Conservation (phyloP, 1,140 invertebrate species). For the Galleria mellonella region DNA sequence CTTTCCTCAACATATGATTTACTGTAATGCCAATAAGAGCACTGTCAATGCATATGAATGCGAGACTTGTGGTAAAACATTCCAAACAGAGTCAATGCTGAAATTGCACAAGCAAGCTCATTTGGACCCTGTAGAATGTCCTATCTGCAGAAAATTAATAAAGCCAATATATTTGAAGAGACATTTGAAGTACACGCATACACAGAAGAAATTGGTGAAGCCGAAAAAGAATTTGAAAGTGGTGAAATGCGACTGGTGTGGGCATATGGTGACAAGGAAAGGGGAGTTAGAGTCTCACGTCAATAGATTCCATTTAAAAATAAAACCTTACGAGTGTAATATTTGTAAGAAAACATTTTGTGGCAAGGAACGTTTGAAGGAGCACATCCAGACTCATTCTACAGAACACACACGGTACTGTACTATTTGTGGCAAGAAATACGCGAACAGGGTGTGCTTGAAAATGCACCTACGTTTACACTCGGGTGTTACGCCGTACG, state of each 20-base stretch:
- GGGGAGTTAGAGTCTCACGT: conserved; percentile 25
- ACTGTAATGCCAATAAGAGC: conserved; percentile 9
- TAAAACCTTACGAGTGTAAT: conserved; percentile 26
- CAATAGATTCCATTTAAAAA: conserved; percentile 28
- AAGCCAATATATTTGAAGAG: conserved; percentile 17
- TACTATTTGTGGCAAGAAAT: conserved; percentile 23
- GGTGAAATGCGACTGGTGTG: conserved; percentile 16
- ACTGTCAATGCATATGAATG: conserved; percentile 6
- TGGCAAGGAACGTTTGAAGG: conserved; percentile 16
- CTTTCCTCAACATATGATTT: conserved; percentile 16
- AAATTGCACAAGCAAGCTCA: conserved; percentile 17
- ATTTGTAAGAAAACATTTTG: conserved; percentile 25
- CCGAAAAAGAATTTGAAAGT: conserved; percentile 5
- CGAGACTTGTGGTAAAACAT: conserved; percentile 21
- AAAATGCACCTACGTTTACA: conserved; percentile 27
- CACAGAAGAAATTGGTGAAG: conserved; percentile 3
- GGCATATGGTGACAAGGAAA: conserved; percentile 15
- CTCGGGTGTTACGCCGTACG: conserved; percentile 26
- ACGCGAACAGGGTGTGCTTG: conserved; percentile 22
- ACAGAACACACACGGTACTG: conserved; percentile 12
- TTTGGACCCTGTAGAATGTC: conserved; percentile 12
- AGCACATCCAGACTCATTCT: conserved; percentile 21
- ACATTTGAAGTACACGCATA: conserved; percentile 15
- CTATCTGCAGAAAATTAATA: conserved; percentile 14
- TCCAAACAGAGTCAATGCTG: conserved; percentile 11